Conservation (phyloP, 2,888 invertebrate genomes). For the Blomia tropicalis region DNA sequence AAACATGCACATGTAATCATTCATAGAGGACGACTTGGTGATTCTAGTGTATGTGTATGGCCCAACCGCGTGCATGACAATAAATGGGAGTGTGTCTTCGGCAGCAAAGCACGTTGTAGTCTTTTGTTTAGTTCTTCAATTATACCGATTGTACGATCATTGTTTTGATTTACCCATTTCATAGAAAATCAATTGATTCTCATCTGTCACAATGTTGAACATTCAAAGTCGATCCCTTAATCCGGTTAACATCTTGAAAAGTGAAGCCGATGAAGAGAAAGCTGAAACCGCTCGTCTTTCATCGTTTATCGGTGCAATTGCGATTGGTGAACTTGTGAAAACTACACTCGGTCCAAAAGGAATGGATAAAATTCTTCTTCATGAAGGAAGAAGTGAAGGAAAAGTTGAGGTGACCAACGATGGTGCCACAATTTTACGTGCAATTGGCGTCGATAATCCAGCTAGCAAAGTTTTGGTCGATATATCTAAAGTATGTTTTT, state of each 20-base stretch:
- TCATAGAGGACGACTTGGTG: constrained; percentile 2
- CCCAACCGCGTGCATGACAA: constrained; percentile 1
- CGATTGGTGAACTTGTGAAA: constrained; percentile 94
- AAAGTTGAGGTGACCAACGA: constrained; percentile 91
- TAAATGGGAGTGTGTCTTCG: constrained; percentile 6
- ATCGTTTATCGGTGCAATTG: constrained; percentile 94
- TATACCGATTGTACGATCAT: neutral
- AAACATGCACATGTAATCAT: neutral
- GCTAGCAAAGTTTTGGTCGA: constrained; percentile 91
- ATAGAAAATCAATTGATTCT: neutral
- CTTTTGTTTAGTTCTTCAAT: neutral
- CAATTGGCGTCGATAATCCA: constrained; percentile 93
- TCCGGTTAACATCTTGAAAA: constrained; percentile 80
- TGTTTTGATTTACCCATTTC: neutral
- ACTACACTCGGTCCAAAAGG: constrained; percentile 97
- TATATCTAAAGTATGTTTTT: constrained; percentile 29
- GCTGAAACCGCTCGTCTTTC: constrained; percentile 92
- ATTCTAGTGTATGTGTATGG: neutral
- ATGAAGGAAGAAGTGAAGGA: constrained; percentile 34
- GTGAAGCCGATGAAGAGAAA: constrained; percentile 94
- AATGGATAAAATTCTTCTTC: constrained; percentile 53
- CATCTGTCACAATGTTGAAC: constrained; percentile 12
- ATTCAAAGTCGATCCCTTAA: constrained; percentile 43
- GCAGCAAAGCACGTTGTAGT: constrained; percentile 14
- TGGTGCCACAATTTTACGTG: constrained; percentile 92